These are phyloP conservation scores for Tiliacea citrago DNA, from an alignment of 2,888 invertebrate genomes.

Conservation along the genomic window DNA sequence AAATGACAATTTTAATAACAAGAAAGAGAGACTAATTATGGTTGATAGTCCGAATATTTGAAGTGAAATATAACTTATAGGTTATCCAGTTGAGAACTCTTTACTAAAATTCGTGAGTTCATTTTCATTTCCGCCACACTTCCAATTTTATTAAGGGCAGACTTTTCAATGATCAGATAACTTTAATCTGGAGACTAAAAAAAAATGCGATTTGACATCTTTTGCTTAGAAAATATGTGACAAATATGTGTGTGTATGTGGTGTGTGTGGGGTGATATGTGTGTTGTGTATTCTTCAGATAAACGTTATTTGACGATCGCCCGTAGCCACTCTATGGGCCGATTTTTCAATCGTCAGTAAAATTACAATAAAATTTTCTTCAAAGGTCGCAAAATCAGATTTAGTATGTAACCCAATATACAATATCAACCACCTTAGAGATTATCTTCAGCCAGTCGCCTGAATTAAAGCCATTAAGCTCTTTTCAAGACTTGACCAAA, in stretches of 20 bases:
- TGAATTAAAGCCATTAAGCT: conserved; percentile 7
- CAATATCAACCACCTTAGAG: neutral
- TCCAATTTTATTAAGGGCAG: too few relatives aligned
- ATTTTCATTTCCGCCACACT: neutral
- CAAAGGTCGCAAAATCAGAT: neutral
- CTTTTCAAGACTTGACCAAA: neutral
- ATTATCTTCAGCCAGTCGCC: neutral
- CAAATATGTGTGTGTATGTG: too few relatives aligned
- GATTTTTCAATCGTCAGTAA: too few relatives aligned
- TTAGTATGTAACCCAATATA: neutral
- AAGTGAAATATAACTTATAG: neutral
- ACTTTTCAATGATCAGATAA: neutral
- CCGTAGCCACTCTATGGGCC: neutral
- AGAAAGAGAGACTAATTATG: neutral
- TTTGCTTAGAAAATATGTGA: neutral
- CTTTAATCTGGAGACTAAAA: neutral
- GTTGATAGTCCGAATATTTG: neutral
- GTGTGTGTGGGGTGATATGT: too few relatives aligned
- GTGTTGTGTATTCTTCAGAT: too few relatives aligned
- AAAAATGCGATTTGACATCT: neutral
- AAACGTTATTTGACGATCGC: neutral
- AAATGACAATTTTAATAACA: too few relatives aligned
- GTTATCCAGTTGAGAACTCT: too few relatives aligned
- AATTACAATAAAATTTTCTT: too few relatives aligned
- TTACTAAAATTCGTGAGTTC: neutral